Evolutionary conservation across 2,797 vertebrate species (phyloP).

Genomic region (Peromyscus attwateri): DNA sequence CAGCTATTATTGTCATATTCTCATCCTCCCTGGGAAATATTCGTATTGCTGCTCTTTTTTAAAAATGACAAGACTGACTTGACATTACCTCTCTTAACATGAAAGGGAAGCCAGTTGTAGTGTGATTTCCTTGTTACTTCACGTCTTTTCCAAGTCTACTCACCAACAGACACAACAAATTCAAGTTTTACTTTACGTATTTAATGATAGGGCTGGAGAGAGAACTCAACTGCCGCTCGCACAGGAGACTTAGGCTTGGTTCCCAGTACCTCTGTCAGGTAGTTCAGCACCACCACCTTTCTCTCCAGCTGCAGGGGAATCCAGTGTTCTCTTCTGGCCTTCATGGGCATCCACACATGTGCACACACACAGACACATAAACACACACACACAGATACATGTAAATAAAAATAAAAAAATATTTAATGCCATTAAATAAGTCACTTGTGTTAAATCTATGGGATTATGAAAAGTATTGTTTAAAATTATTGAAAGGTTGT

Average conservation of each 20-base stretch:
- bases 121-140: constrained; percentile 47
- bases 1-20: neutral
- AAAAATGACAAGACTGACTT: constrained; percentile 20
- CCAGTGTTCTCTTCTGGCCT: neutral
- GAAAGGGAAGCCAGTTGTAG: constrained; percentile 43
- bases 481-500: neutral
- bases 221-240: neutral
- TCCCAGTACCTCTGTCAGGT: neutral
- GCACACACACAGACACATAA: neutral
- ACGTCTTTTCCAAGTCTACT: constrained; percentile 20
- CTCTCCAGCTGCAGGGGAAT: neutral
- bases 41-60: neutral
- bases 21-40: neutral
- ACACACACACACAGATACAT: neutral
- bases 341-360: neutral
- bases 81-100: neutral
- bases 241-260: neutral
- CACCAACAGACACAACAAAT: constrained; percentile 22
- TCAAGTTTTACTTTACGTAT: constrained; percentile 37
- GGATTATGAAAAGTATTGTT: constrained; percentile 34
- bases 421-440: constrained; percentile 55
- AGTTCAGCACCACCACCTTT: neutral
- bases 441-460: constrained; percentile 49
- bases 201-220: constrained; percentile 25
- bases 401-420: neutral